A percentile compares a stretch with the other conserved stretches of the same genome.
Evolutionary conservation across 2,888 invertebrate genomes (phyloP).

Genomic region (Palloptera scutellata): DNA sequence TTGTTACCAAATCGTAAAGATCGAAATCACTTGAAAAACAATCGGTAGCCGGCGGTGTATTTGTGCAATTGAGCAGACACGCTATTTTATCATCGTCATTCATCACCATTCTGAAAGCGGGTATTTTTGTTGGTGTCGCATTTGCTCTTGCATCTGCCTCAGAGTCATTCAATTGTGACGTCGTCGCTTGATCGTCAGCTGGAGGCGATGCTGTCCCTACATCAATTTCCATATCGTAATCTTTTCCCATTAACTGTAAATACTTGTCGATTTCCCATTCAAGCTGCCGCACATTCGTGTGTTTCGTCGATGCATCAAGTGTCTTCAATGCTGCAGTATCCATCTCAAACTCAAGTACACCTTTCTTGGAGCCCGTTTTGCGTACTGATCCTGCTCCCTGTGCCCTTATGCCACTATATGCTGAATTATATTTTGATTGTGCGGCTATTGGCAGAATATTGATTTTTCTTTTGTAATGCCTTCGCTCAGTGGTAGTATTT

Average conservation of each 20-base stretch:
- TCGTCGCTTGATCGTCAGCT: neutral
- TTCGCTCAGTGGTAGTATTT: neutral
- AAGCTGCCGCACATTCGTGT: constrained; percentile 50
- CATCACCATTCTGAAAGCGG: neutral
- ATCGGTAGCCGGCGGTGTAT: constrained; percentile 57
- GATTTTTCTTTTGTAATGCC: neutral
- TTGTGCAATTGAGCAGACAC: neutral
- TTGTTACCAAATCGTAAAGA: constrained; percentile 54
- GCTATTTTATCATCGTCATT: no score
- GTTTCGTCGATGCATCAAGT: constrained; percentile 47
- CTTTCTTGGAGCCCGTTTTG: constrained; percentile 56
- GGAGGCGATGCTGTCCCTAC: neutral
- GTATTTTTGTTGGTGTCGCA: neutral
- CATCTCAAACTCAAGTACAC: constrained; percentile 56
- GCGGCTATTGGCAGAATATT: constrained; percentile 8
- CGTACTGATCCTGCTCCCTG: constrained; percentile 45
- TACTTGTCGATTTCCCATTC: constrained; percentile 61
- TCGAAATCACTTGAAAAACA: constrained; percentile 59
- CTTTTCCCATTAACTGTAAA: constrained; percentile 47
- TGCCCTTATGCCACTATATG: constrained; percentile 28
- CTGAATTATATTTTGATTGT: constrained; percentile 20
- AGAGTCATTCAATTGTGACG: no score
- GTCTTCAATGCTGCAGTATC: constrained; percentile 50
- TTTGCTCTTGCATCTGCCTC: neutral
- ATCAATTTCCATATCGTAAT: constrained; percentile 45